These are phyloP conservation scores for Antheraea mylitta DNA, from an alignment of 1,140 invertebrate genomes.

Conservation along the genomic window DNA sequence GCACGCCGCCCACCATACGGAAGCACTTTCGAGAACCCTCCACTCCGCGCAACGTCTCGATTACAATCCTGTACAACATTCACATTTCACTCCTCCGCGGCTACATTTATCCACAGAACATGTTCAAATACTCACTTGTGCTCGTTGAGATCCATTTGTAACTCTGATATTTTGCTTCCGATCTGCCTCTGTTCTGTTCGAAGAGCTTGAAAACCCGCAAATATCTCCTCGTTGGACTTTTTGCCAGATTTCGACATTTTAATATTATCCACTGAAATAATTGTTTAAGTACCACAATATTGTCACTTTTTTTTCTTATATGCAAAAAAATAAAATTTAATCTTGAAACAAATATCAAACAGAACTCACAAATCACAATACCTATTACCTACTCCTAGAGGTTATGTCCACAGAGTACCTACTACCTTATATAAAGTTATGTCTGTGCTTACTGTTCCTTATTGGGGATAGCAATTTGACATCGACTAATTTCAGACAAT, in stretches of 20 bases:
- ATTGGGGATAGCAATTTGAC: too few species aligned
- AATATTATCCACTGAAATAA: too few species aligned
- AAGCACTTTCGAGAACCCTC: slow-evolving; percentile 94
- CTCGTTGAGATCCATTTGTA: slow-evolving; percentile 96
- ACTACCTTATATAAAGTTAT: too few species aligned
- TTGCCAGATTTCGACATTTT: slow-evolving; percentile 33
- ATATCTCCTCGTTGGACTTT: slow-evolving; percentile 88
- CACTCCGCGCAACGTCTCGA: slow-evolving; percentile 94
- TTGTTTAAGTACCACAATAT: too few species aligned
- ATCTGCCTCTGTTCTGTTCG: slow-evolving; percentile 92
- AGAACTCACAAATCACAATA: too few species aligned
- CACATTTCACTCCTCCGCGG: background rate
- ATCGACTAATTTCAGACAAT: too few species aligned
- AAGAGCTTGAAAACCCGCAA: slow-evolving; percentile 91
- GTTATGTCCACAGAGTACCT: too few species aligned
- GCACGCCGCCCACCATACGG: slow-evolving; percentile 94
- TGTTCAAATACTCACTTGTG: slow-evolving; percentile 86
- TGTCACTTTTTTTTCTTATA: too few species aligned
- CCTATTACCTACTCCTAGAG: too few species aligned
- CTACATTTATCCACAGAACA: background rate
- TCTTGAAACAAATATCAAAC: too few species aligned
- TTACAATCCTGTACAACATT: slow-evolving; percentile 87
- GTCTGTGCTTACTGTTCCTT: too few species aligned
- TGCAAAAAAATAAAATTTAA: too few species aligned
- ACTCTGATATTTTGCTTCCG: slow-evolving; percentile 92